Conservation (phyloP, 2,113 vertebrate species). For the Antechinus stuartii region DNA sequence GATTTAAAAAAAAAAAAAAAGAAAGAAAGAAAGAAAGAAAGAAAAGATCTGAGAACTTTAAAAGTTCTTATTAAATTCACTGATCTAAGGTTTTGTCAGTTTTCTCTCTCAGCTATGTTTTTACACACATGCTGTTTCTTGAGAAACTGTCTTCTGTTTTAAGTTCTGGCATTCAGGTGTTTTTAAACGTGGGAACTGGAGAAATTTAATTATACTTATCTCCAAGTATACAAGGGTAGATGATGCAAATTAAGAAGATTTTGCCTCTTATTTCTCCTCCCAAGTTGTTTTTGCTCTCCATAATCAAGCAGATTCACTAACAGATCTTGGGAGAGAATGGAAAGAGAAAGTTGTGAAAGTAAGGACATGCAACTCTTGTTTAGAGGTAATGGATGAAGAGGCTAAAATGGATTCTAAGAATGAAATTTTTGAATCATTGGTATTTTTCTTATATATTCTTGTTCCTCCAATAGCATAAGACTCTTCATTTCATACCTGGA, state of each 20-base stretch:
- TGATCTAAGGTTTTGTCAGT: not conserved
- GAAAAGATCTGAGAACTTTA: not conserved
- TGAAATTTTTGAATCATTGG: not conserved
- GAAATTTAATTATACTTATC: not conserved
- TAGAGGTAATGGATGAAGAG: not conserved
- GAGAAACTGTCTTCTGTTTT: not conserved
- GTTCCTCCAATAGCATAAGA: not conserved
- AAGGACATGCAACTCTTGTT: not conserved
- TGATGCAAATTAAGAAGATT: not conserved
- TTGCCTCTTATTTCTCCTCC: not conserved
- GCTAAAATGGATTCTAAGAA: not conserved
- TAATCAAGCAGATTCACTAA: not conserved
- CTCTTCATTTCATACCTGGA: not conserved
- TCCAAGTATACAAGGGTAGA: not conserved
- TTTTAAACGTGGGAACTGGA: not conserved
- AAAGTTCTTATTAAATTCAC: not conserved
- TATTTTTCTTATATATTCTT: not conserved
- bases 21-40: not conserved
- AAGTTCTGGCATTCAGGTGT: not conserved
- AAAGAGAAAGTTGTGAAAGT: not conserved
- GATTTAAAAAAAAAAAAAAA: too few species aligned
- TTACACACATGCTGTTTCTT: not conserved
- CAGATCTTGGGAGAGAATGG: not conserved
- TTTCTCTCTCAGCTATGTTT: not conserved
- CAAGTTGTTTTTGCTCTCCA: not conserved